These are phyloP conservation scores for Dendroctonus ponderosae DNA, from an alignment of 1,140 invertebrate species.

Conservation along the genomic window DNA sequence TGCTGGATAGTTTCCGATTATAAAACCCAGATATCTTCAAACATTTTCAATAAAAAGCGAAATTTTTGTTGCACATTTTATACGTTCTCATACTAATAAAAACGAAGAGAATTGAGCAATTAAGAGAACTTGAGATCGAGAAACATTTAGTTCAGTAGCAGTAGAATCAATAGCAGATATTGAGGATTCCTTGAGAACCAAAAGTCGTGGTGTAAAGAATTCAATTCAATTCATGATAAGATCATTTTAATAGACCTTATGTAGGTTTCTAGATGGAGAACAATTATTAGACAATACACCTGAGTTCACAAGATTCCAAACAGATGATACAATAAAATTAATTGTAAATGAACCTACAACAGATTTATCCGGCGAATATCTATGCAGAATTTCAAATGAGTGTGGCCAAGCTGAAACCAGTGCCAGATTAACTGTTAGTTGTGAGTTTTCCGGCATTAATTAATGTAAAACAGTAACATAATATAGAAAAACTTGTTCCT, in stretches of 20 bases:
- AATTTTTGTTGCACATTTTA: too few relatives aligned
- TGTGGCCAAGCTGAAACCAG: constrained; percentile 20
- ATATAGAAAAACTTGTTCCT: neutral
- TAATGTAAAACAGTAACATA: neutral
- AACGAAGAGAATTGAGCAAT: too few relatives aligned
- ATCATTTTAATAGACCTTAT: neutral
- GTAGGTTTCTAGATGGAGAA: constrained; percentile 27
- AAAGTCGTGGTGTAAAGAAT: too few relatives aligned
- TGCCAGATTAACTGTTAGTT: constrained; percentile 27
- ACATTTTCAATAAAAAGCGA: too few relatives aligned
- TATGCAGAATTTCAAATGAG: constrained; percentile 26
- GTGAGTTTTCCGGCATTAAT: constrained; percentile 15
- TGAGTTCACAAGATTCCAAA: constrained; percentile 23
- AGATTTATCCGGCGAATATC: constrained; percentile 26
- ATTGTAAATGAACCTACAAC: constrained; percentile 31
- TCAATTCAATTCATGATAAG: too few relatives aligned
- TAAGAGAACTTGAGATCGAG: too few relatives aligned
- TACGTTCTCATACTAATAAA: too few relatives aligned
- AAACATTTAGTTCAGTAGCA: too few relatives aligned
- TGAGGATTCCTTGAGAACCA: too few relatives aligned
- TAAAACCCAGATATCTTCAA: neutral
- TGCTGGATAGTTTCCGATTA: neutral
- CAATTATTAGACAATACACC: constrained; percentile 10
- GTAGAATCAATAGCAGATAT: too few relatives aligned
- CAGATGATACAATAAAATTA: constrained; percentile 17